Base-by-base conservation (phyloP, 2,113 vertebrate species). In the Erinaceus europaeus region DNA sequence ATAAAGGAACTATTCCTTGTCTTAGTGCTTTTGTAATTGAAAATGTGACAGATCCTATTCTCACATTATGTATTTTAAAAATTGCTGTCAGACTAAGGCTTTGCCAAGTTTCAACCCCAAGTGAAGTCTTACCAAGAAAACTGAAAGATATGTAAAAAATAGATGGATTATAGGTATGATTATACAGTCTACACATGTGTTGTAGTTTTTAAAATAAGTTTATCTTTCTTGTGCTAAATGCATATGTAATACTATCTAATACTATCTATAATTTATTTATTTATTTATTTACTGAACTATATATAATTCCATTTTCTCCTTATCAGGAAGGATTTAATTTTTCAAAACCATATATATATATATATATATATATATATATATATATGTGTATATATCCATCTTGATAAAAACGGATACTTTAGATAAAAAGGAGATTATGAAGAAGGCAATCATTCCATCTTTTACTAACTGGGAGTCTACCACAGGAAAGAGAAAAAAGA, bases 1-100 rank as follows among this genome's bases (percentile, higher is more conserved):
- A 91, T 82, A 48, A 94, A 91, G 61, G 20, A 92, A 48, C 38
- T 69, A 76, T 52, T 93, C 94, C 89, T 87, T 23, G n/a, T 59
- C 36, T 48, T 88, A 61, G 76, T 44, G 86, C 72, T 72, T 90
- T 82, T 74, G 71, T 89, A 68, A 94, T 61, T 96, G 92, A 90
- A 93, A 91, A 84, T 55, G 74, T 84, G 83, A 84, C 92, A 93
- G 80, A 86, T 94, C 59, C 52, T 91, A 71, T 91, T 90, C 79
- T 91, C 95, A 84, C 82, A 93, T 80, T 69, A 89, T 55, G 5
- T 81, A 92, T 87, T 94, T 89, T 81, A 93, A 95, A 91, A 92
- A 86, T 46, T 95, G 64, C 88, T 32, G 34, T 91, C 91, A 94
- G 92, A 92, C 80, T 65, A 25, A 83, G 61, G 13, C 86, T 80